These are phyloP conservation scores for Drosophila niveifrons DNA, from an alignment of 2,888 invertebrate genomes.

Conservation along the genomic window DNA sequence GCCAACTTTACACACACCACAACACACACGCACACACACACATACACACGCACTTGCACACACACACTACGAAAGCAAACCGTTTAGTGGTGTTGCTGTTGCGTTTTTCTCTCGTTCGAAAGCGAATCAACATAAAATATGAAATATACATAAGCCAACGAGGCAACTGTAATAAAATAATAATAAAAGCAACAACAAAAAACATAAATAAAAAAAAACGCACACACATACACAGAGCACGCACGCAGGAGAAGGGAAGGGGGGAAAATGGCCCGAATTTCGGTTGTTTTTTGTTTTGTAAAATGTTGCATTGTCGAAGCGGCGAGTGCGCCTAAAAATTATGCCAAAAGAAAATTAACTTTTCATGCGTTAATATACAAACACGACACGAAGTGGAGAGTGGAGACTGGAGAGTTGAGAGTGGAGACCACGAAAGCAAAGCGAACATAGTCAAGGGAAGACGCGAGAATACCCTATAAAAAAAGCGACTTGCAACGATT, in stretches of 20 bases:
- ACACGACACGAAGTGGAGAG: slow-evolving; percentile 4
- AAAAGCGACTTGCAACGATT: not conserved
- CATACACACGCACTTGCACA: slow-evolving; percentile 11
- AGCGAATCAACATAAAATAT: slow-evolving; percentile 67
- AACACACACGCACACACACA: slow-evolving; percentile 20
- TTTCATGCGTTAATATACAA: slow-evolving; percentile 50
- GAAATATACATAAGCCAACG: slow-evolving; percentile 68
- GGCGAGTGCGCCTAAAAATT: slow-evolving; percentile 35
- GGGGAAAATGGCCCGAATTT: slow-evolving; percentile 6
- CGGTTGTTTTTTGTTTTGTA: slow-evolving; percentile 3
- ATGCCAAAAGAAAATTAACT: slow-evolving; percentile 52
- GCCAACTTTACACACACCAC: slow-evolving; percentile 49
- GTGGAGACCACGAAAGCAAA: not conserved
- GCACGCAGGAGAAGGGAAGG: too few species aligned
- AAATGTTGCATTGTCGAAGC: slow-evolving; percentile 17
- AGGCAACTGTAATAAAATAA: slow-evolving; percentile 67
- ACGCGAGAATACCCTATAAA: not conserved
- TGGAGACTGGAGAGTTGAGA: not conserved
- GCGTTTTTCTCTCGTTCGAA: slow-evolving; percentile 34
- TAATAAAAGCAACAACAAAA: slow-evolving; percentile 54
- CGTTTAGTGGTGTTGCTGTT: slow-evolving; percentile 36
- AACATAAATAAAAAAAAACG: slow-evolving; percentile 19
- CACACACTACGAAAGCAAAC: slow-evolving; percentile 4
- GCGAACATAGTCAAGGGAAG: not conserved
- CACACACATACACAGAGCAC: slow-evolving; percentile 1